These are phyloP conservation scores for Menura novaehollandiae DNA, from an alignment of 2,113 vertebrate genomes.

Conservation along the genomic window DNA sequence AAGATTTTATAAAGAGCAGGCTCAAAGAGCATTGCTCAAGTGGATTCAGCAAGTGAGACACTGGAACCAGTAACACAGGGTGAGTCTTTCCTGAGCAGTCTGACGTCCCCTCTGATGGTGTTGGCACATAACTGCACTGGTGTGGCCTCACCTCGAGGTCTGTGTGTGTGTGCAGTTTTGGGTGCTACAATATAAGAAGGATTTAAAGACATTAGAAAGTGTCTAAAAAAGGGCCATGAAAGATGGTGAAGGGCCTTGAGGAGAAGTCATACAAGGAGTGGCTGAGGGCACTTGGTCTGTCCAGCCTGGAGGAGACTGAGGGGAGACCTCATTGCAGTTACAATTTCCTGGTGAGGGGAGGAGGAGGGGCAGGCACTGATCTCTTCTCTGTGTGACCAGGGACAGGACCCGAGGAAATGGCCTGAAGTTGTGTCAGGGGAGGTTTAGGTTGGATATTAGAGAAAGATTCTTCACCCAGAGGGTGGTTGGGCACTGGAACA, in stretches of 20 bases:
- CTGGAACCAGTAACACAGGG: background rate
- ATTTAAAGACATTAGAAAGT: background rate
- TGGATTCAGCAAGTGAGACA: background rate
- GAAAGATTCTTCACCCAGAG: background rate
- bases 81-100: background rate
- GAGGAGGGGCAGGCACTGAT: background rate
- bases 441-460: background rate
- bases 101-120: background rate
- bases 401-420: background rate
- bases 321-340: background rate
- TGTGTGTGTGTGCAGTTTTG: background rate
- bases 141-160: background rate
- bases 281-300: background rate
- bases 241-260: background rate
- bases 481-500: background rate
- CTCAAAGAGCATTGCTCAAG: background rate
- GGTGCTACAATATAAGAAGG: background rate
- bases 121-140: background rate
- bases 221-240: background rate
- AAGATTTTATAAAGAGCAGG: background rate
- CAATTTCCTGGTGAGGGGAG: background rate
- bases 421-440: background rate
- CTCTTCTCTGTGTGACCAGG: background rate
- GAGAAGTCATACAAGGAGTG: accelerated
- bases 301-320: background rate